A percentile compares a stretch with the other conserved stretches of the same genome.
Evolutionary conservation across 2,797 vertebrate genomes (phyloP).

Genomic region (Pantherophis vulpinus): DNA sequence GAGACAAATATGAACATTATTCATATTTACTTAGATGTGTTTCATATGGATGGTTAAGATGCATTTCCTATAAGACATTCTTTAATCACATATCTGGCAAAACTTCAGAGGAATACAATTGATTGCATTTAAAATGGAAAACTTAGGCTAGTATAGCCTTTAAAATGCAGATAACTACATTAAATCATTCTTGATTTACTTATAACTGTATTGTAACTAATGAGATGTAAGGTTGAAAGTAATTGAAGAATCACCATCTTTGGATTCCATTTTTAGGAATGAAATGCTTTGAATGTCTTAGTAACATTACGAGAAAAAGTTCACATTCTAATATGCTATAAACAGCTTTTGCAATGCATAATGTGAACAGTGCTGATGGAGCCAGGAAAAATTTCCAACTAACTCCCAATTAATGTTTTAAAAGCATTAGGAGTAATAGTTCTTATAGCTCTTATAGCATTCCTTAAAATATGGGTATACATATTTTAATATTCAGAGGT

Average conservation of each 20-base stretch:
- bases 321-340: background rate
- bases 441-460: background rate
- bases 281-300: background rate
- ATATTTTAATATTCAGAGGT: background rate
- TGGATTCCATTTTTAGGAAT: background rate
- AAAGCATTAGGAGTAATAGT: background rate
- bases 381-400: background rate
- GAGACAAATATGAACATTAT: background rate
- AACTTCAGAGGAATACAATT: slow-evolving; percentile 19
- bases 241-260: slow-evolving; percentile 13
- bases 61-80: slow-evolving; percentile 26
- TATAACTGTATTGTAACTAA: slow-evolving; percentile 18
- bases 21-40: background rate
- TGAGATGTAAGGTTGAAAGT: background rate
- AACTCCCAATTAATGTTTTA: background rate
- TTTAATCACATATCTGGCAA: slow-evolving; percentile 8
- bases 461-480: background rate
- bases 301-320: slow-evolving; percentile 1
- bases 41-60: background rate
- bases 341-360: background rate
- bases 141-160: background rate
- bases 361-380: background rate
- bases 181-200: slow-evolving; percentile 20
- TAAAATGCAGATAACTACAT: slow-evolving; percentile 17
- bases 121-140: slow-evolving; percentile 21